Conservation (phyloP, 2,888 invertebrate species). For the Meandrusa payeni region DNA sequence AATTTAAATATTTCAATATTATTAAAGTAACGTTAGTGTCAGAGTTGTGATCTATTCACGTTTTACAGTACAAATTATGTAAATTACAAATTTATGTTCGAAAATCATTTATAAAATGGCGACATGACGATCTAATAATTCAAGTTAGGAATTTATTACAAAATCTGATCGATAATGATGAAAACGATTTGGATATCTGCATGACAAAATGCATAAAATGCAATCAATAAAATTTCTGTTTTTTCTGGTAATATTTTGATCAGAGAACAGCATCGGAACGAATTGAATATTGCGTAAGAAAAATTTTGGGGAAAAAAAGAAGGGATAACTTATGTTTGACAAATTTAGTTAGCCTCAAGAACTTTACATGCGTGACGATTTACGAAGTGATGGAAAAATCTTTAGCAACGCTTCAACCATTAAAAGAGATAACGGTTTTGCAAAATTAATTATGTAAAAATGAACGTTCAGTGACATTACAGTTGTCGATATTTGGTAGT, state of each 20-base stretch:
- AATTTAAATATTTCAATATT: constrained; percentile 4
- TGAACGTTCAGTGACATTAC: too few relatives aligned
- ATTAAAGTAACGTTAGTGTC: background rate
- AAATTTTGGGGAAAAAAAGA: too few relatives aligned
- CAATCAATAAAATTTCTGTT: background rate
- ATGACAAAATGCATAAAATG: background rate
- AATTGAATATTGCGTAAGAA: constrained; percentile 3
- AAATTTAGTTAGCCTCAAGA: too few relatives aligned
- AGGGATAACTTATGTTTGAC: too few relatives aligned
- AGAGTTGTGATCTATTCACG: constrained; percentile 3
- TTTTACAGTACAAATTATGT: constrained; percentile 2
- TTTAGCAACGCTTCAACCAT: too few relatives aligned
- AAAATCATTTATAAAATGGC: constrained; percentile 3
- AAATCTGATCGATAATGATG: constrained; percentile 1
- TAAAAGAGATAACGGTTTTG: too few relatives aligned
- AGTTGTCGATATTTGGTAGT: too few relatives aligned
- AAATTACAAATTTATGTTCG: background rate
- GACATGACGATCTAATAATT: constrained; percentile 1
- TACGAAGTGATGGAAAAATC: too few relatives aligned
- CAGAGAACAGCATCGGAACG: constrained; percentile 1
- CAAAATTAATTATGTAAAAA: too few relatives aligned
- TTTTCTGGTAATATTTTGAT: constrained; percentile 5
- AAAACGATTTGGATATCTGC: background rate
- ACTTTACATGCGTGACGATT: too few relatives aligned
- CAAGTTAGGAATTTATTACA: constrained; percentile 2